Conservation (phyloP, 92 coral and sea anemone genomes). For the Hydrozoanthus gracilis region DNA sequence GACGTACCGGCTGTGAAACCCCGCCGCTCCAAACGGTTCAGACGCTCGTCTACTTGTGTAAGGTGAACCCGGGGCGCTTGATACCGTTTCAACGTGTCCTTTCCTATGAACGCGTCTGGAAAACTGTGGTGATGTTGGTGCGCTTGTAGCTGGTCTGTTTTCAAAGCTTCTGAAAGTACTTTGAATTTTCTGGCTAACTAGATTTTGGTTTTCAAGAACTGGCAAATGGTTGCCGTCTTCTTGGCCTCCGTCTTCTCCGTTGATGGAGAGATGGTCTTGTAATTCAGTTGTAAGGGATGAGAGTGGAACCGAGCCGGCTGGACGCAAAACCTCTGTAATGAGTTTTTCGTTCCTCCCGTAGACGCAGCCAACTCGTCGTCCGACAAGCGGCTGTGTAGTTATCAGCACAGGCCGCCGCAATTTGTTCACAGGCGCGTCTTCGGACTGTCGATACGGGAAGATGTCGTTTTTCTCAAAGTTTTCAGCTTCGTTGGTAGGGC, state of each 20-base stretch:
- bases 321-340: neutral
- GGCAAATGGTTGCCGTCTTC: neutral
- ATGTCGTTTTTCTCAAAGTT: neutral
- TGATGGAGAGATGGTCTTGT: neutral
- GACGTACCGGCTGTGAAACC: slow-evolving; percentile 16
- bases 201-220: slow-evolving; percentile 15
- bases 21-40: slow-evolving; percentile 27
- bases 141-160: slow-evolving; percentile 14
- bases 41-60: slow-evolving; percentile 22
- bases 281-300: neutral
- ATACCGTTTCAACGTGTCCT: neutral
- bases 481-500: neutral
- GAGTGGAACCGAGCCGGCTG: neutral
- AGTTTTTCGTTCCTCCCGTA: neutral
- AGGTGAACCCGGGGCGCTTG: slow-evolving; percentile 37
- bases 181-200: slow-evolving; percentile 30
- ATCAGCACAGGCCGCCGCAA: slow-evolving; percentile 25
- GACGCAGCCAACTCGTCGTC: slow-evolving; percentile 24
- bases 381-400: slow-evolving; percentile 12
- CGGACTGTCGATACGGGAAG: neutral
- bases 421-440: neutral
- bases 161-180: neutral
- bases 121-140: slow-evolving; percentile 28
- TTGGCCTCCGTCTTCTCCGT: neutral
- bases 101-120: neutral